Conservation (phyloP, 2,888 invertebrate species). For the Eledona agricola region DNA sequence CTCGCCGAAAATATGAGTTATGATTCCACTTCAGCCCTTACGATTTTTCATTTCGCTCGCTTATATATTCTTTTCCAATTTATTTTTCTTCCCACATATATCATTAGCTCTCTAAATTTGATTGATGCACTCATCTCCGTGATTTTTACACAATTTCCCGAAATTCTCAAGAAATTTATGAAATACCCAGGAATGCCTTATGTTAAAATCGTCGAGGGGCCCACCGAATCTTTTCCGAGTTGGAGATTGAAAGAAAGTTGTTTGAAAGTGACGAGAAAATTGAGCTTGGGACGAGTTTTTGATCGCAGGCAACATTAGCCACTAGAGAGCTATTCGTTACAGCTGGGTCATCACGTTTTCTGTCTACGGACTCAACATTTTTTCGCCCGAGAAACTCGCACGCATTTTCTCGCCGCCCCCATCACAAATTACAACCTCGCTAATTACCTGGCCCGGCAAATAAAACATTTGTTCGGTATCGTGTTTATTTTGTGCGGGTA, state of each 20-base stretch:
- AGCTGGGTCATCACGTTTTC: constrained; percentile 46
- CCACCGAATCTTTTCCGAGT: constrained; percentile 51
- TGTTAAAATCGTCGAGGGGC: constrained; percentile 49
- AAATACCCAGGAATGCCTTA: constrained; percentile 40
- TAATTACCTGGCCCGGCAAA: constrained; percentile 11
- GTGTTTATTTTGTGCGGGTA: too few relatives aligned
- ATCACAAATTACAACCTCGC: constrained; percentile 19
- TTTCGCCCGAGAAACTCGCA: constrained; percentile 30
- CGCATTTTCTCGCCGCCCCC: constrained; percentile 25
- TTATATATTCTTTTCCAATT: constrained; percentile 55
- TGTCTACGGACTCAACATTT: constrained; percentile 39
- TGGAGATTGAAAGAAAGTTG: constrained; percentile 56
- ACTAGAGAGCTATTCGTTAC: constrained; percentile 54
- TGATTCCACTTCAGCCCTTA: constrained; percentile 51
- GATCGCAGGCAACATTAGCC: constrained; percentile 56
- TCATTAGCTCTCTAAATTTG: constrained; percentile 49
- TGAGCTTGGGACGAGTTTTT: constrained; percentile 56
- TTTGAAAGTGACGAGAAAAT: constrained; percentile 56
- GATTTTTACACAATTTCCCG: too few relatives aligned
- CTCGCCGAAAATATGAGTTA: constrained; percentile 58
- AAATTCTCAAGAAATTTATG: constrained; percentile 35
- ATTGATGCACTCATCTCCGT: constrained; percentile 43
- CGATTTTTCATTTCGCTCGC: constrained; percentile 57
- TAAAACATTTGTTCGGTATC: constrained; percentile 21
- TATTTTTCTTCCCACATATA: constrained; percentile 51